Base-by-base conservation (phyloP, 1,140 invertebrate genomes). In the Heliothis subflexa region DNA sequence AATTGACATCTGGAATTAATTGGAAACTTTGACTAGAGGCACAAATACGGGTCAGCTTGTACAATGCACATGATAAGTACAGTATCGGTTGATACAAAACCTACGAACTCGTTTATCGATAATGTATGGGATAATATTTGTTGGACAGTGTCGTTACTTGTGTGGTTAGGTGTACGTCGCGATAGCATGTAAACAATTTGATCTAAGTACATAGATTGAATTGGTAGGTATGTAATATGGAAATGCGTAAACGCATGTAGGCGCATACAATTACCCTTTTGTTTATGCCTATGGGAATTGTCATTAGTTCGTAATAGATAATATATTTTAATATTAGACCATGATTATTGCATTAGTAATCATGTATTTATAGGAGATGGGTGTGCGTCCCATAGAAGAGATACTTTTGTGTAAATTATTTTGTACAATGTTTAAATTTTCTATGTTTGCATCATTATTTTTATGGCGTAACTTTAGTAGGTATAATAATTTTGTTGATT, bases 401-500 rank as follows among this genome's bases (percentile, higher is more conserved):
- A 76, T 81, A 84, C 75, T 78, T 85, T 59, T 85, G 82, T 86
- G 81, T 90, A 91, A 90, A 89, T 91, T 92, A 92, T 92, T 92
- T 90, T 88, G 87, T 92, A 91, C 79, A 90, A 89, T 86, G 82
- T 91, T 90, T 86, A 83, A 84, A 82, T 86, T 86, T 88, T 88
- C 73, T 89, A 86, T 87, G 85, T 89, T 89, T 86, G 81, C 82
- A 85, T 87, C 82, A 85, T 87, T 85, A 86, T 88, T 82, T 89
- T 89, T 80, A 83, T 86, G 79, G 80, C 82, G 82, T 86, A 87
- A 85, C 78, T 66, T 76, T 66, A 77, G 47, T 78, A 85, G 80
- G 57, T 81, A 81, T 80, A 83, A 78, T 85, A 81, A 85, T 85
- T 86, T 88, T 89, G 85, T 91, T 92, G 83, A 87, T 81, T 90